Percentiles rank a stretch among this genome's conserved stretches.
phyloP scores from a whole-genome alignment of 1,140 invertebrate genomes.

The Zaprionus nigranus region DNA sequence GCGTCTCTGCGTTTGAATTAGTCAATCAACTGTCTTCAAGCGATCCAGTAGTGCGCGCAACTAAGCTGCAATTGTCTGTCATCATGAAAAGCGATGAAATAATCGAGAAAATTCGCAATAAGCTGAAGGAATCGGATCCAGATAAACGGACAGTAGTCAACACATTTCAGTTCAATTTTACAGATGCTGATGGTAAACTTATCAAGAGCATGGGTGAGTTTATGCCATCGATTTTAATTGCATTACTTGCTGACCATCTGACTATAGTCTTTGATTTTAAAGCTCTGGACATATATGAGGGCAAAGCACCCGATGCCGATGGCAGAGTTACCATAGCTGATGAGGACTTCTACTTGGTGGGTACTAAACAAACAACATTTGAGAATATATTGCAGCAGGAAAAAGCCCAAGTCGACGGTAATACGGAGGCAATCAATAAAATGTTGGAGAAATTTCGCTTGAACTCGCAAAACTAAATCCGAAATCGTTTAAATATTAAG shows the following conservation, averaged over 20 bases:
- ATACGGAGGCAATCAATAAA: slow-evolving; percentile 74
- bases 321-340: slow-evolving; percentile 72
- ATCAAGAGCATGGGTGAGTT: slow-evolving; percentile 80
- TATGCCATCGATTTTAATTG: slow-evolving; percentile 4
- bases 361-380: slow-evolving; percentile 72
- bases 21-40: slow-evolving; percentile 56
- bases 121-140: slow-evolving; percentile 78
- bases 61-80: not conserved
- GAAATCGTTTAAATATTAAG: not conserved
- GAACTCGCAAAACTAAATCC: slow-evolving; percentile 50
- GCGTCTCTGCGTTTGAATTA: slow-evolving; percentile 50
- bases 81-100: slow-evolving; percentile 79
- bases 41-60: slow-evolving; percentile 40
- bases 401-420: slow-evolving; percentile 69
- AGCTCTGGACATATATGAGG: slow-evolving; percentile 80
- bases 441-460: slow-evolving; percentile 79
- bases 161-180: slow-evolving; percentile 80
- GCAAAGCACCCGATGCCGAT: slow-evolving; percentile 59
- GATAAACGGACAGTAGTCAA: slow-evolving; percentile 71
- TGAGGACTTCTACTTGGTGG: slow-evolving; percentile 78
- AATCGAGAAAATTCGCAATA: slow-evolving; percentile 81
- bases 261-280: slow-evolving; percentile 82
- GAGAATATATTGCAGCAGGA: slow-evolving; percentile 68
- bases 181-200: slow-evolving; percentile 74
- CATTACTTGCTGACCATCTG: slow-evolving; percentile 48